Evolutionary conservation across 2,797 vertebrate genomes (phyloP).

Genomic region (Mycteria americana): DNA sequence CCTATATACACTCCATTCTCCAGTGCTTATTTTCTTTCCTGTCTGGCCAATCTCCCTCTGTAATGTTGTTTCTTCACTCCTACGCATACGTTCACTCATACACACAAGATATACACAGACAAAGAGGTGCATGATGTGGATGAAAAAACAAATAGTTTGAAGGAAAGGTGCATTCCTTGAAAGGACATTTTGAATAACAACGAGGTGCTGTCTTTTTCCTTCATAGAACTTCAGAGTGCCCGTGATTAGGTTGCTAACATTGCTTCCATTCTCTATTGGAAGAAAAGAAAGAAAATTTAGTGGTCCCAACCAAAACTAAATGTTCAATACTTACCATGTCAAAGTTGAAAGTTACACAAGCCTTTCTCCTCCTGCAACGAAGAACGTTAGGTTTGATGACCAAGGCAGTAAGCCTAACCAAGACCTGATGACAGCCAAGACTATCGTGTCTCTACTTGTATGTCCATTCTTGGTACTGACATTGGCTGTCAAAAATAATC

Average conservation of each 20-base stretch:
- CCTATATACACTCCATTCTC: neutral
- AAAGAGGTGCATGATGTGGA: neutral
- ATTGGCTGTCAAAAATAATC: neutral
- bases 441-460: neutral
- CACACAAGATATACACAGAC: neutral
- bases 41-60: neutral
- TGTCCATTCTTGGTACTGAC: neutral
- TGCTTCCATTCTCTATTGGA: neutral
- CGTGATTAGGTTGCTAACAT: neutral
- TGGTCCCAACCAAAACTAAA: neutral
- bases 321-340: neutral
- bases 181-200: neutral
- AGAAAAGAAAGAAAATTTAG: neutral
- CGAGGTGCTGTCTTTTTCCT: neutral
- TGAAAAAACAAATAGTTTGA: neutral
- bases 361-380: neutral
- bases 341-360: neutral
- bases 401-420: neutral
- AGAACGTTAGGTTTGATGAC: neutral
- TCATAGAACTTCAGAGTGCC: neutral
- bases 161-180: neutral
- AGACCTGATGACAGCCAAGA: neutral
- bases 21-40: neutral
- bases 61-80: neutral
- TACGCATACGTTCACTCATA: neutral